Base-by-base conservation (phyloP, 2,113 vertebrate genomes). In the Leucosticte australis region DNA sequence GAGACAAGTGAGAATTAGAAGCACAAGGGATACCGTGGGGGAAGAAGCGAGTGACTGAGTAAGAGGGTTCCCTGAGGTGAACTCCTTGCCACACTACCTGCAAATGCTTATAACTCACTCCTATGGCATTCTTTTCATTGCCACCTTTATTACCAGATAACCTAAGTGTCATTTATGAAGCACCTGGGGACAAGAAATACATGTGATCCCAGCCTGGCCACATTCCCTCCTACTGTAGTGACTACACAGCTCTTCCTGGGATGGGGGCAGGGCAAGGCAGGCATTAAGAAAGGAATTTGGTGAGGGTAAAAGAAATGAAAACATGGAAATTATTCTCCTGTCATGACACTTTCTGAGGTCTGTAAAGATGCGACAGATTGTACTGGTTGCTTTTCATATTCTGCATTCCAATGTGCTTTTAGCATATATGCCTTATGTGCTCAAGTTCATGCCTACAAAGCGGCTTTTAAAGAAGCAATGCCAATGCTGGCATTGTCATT, bases 61-160 rank as follows among this genome's bases (percentile, higher is more conserved):
- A 92, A 89, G 86, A 93, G 22, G 15, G 44, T 87, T 93, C 86
- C 75, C 68, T 87, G 76, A 35, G 47, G 64, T 96, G 89, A 94
- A 71, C 73, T 83, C 65, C 30, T 73, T 55, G 56, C 76, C 91
- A 47, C 20, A 19, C 39, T 83, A 83, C 73, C 44, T 91, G 68
- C 50, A 81, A 74, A 83, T 53, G 64, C 56, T 47, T 50, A 1
- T 55, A 92, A 63, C 63, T 93, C 71, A 80, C 30, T 81, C 56
- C 80, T 42, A 3, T 3, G 6, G 30, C 47, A 77, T 90, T 64
- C 33, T 78, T 69, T 81, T 67, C 37, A n/a, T 64, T 78, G 81
- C 83, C 56, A 83, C 4, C 35, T 75, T 87, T 47, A 89, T 83
- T 75, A 83, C 60, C 64, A 87, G 91, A 80, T 92, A 83, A 94